Base-by-base conservation (phyloP, 2,888 invertebrate genomes). In the Drosophila formosana region DNA sequence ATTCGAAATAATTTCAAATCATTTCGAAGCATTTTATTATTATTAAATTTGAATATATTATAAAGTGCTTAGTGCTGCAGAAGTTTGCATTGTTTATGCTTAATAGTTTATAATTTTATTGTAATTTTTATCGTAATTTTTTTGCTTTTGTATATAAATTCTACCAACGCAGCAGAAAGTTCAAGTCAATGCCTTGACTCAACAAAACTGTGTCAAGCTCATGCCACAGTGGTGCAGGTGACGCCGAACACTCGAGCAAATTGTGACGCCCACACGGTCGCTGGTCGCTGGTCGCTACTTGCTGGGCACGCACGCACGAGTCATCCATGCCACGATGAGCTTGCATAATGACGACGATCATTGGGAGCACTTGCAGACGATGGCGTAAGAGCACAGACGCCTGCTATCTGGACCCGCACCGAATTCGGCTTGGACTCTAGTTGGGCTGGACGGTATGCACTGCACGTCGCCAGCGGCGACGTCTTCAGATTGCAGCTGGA, bases 61-160 rank as follows among this genome's bases (percentile, higher is more conserved):
- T 69, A 45, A 79, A 68, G 66, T 78, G 80, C 82, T 78, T 80
- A 68, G 61, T 53, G 43, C 28, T 56, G 71, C 78, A 68, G 66
- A 64, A 18, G 58, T 70, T 66, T 47, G 50, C 52, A 45, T 46
- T 62, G 53, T 53, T 62, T 53, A 34, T 52, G 51, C 63, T 75
- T 80, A 56, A 55, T 69, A 72, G 62, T 83, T 78, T 73, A 72
- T 78, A 75, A 76, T 74, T 88, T 84, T 75, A 74, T 72, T 81
- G 74, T 81, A 80, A 81, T 78, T 77, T 90, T 90, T 85, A 89
- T 90, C 82, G 80, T 73, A 64, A 80, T 64, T 85, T 90, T 90
- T 90, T 90, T 90, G 86, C 88, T 89, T 89, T 89, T 89, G 88
- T 90, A 90, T 90, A 90, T 89, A 90, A 90, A 82, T 81, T 84